A percentile compares a stretch with the other conserved stretches of the same genome.
Conservation (phyloP, 2,888 invertebrate genomes). For the Eristalis tenax region DNA sequence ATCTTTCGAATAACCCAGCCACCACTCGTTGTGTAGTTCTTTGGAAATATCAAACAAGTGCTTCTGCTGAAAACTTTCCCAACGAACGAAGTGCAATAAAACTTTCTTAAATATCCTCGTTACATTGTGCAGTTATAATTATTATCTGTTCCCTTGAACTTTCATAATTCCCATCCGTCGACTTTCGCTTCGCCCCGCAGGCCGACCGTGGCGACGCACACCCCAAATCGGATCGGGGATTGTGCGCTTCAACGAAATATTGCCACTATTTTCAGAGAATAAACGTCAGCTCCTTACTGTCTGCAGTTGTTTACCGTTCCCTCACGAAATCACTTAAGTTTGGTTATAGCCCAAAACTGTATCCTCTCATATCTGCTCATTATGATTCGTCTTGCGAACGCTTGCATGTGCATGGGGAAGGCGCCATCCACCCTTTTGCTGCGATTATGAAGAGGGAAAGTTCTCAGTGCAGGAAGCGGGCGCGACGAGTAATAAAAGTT, state of each 20-base stretch:
- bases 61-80: slow-evolving; percentile 7
- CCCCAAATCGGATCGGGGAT: slow-evolving; percentile 51
- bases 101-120: slow-evolving; percentile 46
- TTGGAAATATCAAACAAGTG: slow-evolving; percentile 3
- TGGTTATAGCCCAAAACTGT: slow-evolving; percentile 66
- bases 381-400: slow-evolving; percentile 25
- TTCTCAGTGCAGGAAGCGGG: background rate
- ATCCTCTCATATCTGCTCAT: slow-evolving; percentile 30
- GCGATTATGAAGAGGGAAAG: background rate
- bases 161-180: slow-evolving; percentile 25
- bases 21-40: background rate
- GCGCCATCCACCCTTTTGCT: background rate
- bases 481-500: background rate
- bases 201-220: background rate
- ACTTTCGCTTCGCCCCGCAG: background rate
- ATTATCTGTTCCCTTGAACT: slow-evolving; percentile 44
- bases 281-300: background rate
- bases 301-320: slow-evolving; percentile 31
- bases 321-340: slow-evolving; percentile 62
- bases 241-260: slow-evolving; percentile 57
- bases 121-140: slow-evolving; percentile 47
- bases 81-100: slow-evolving; percentile 53
- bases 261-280: slow-evolving; percentile 28
- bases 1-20: background rate
- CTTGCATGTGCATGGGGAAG: slow-evolving; percentile 25